These are phyloP conservation scores for Myripristis murdjan DNA, from an alignment of 2,797 vertebrate species.

Conservation along the genomic window DNA sequence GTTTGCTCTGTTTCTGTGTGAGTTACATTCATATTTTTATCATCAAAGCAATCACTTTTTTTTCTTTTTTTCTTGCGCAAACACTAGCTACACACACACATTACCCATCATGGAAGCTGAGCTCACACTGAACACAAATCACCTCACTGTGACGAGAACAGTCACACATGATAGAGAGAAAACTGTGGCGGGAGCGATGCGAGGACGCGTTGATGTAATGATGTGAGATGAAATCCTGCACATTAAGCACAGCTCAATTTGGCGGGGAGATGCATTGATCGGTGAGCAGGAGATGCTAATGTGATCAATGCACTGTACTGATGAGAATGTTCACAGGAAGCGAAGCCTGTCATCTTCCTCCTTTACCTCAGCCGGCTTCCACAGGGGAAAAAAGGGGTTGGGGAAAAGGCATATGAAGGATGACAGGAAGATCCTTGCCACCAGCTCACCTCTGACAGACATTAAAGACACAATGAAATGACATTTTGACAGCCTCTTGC, in stretches of 20 bases:
- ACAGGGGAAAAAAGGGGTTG: conserved; percentile 5
- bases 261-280: conserved; percentile 84
- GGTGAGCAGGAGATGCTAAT: conserved; percentile 84
- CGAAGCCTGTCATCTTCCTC: conserved; percentile 67
- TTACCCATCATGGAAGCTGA: no score
- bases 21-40: no score
- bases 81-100: not conserved
- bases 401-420: conserved; percentile 8
- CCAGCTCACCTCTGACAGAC: conserved; percentile 7
- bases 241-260: conserved; percentile 74
- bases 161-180: not conserved
- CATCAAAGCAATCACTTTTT: no score
- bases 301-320: conserved; percentile 83
- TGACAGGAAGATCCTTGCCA: conserved; percentile 4
- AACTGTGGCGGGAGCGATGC: not conserved
- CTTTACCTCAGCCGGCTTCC: conserved; percentile 39
- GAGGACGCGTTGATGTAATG: conserved; percentile 9
- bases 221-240: conserved; percentile 65
- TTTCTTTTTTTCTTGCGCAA: no score
- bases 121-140: no score
- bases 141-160: conserved; percentile 1
- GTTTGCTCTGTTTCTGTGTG: no score
- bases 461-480: no score
- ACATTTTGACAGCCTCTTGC: no score
- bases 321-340: conserved; percentile 77